These are phyloP conservation scores for Spodoptera exigua DNA, from an alignment of 2,888 invertebrate genomes.

Conservation along the genomic window DNA sequence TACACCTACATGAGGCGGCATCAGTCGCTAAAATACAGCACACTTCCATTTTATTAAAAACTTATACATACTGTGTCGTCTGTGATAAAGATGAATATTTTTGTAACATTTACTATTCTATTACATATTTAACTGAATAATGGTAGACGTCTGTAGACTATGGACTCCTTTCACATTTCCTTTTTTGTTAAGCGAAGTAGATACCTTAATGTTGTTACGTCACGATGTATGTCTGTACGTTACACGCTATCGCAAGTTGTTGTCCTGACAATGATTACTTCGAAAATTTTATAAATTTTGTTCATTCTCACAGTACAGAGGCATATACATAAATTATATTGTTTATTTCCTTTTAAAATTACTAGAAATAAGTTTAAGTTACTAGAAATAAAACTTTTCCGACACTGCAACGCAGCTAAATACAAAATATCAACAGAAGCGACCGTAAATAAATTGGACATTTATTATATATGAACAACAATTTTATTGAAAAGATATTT, in stretches of 20 bases:
- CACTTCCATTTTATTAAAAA: conserved; percentile 3
- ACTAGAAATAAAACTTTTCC: background rate
- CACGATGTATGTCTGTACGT: conserved; percentile 10
- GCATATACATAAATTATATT: conserved; percentile 16
- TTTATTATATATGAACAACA: background rate
- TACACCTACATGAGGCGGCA: conserved; percentile 41
- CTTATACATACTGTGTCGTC: background rate
- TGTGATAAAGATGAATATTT: conserved; percentile 4
- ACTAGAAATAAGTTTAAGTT: background rate
- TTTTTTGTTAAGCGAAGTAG: conserved; percentile 7
- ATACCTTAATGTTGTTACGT: conserved; percentile 24
- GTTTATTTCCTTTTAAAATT: conserved; percentile 7
- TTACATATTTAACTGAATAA: background rate
- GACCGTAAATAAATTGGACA: too few species aligned
- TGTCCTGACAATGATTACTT: conserved; percentile 27
- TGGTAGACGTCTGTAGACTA: conserved; percentile 11
- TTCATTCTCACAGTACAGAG: conserved; percentile 23
- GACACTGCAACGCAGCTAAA: background rate
- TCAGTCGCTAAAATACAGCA: conserved; percentile 38
- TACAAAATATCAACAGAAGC: too few species aligned
- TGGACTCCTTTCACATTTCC: conserved; percentile 31
- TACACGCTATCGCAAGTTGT: conserved; percentile 26
- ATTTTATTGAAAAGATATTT: conserved; percentile 23
- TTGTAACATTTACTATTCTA: conserved; percentile 8
- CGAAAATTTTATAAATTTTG: conserved; percentile 22